Evolutionary conservation across 1,140 invertebrate species (phyloP).

Genomic region (Drosophila erecta): DNA sequence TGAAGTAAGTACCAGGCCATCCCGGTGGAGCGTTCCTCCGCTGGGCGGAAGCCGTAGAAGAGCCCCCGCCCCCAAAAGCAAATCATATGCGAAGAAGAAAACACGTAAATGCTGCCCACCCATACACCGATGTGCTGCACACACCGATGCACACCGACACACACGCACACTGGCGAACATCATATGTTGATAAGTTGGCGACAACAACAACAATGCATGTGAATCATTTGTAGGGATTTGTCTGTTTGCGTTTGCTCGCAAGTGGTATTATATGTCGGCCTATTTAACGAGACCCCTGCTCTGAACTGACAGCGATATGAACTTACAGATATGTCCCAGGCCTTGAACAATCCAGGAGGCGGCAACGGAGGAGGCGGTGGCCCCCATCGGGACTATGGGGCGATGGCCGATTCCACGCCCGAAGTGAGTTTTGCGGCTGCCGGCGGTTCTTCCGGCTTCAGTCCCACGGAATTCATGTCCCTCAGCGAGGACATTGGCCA

Average conservation of each 20-base stretch:
- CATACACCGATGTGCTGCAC: conserved; percentile 16
- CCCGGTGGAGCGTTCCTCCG: conserved; percentile 6
- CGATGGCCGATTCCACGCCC: conserved; percentile 85
- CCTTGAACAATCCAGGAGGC: conserved; percentile 65
- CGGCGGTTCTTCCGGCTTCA: conserved; percentile 86
- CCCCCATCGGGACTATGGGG: conserved; percentile 85
- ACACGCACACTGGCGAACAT: conserved; percentile 20
- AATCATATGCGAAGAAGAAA: conserved; percentile 21
- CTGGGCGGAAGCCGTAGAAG: conserved; percentile 63
- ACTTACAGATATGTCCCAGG: conserved; percentile 57
- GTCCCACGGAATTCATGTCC: conserved; percentile 90
- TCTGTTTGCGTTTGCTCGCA: conserved; percentile 38
- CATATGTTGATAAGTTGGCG: conserved; percentile 59
- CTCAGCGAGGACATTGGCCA: conserved; percentile 91
- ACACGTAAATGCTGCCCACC: conserved; percentile 32
- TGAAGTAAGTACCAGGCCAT: conserved; percentile 63
- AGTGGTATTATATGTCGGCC: conserved; percentile 57
- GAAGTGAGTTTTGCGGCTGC: conserved; percentile 86
- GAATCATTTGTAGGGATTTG: conserved; percentile 79
- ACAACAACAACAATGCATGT: conserved; percentile 46
- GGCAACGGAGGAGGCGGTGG: conserved; percentile 25
- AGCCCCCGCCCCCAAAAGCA: conserved; percentile 14
- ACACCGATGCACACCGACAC: conserved; percentile 13
- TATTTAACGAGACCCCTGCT: conserved; percentile 45
- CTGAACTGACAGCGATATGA: conserved; percentile 48